Evolutionary conservation across 2,113 vertebrate species (phyloP), one percentile per base, ranked within the genome.

Genomic region (Pionites leucogaster): DNA sequence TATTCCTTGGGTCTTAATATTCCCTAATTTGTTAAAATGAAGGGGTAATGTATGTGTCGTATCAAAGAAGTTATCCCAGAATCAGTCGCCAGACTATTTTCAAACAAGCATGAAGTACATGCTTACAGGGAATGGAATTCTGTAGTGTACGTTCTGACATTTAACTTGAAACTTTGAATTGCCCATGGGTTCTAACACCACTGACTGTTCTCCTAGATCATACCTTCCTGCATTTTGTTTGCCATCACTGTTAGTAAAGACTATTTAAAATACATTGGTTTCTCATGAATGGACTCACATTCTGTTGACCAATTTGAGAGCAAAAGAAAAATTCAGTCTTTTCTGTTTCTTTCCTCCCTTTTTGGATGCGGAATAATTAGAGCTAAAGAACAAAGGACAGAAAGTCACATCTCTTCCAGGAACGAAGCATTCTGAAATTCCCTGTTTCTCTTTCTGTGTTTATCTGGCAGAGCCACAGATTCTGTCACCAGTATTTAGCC

Each of bases 321-420:
- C 12, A 75, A 55, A 84, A 59, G 16, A 64, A 86, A 86, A 92
- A 47, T 4, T 67, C 18, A 16, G 7, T 50, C 50, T 87, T 82
- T 88, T 78, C 42, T 23, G 4, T 71, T 95, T 86, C 69, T 91
- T 92, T 53, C 20, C 16, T 83, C 17, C 42, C 52, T 83, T 79
- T 76, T 84, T 84, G 65, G 16, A 86, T 85, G 52, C 15, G 35
- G 57, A 69, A 75, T 79, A 93, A 89, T 47, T 68, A 46, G 29
- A 68, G 62, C 78, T 91, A 35, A 91, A 91, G 90, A 84, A 13
- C 76, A 82, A 86, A 91, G 65, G 81, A n/a, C 79, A 91, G 65
- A 92, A 81, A 89, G 11, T 82, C 65, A 89, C 47, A 39, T 85
- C 70, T 93, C 81, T 96, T 97, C 94, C 94, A 86, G 78, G 83